These are phyloP conservation scores for Germaria angustata DNA, from an alignment of 2,888 invertebrate species.

Conservation along the genomic window DNA sequence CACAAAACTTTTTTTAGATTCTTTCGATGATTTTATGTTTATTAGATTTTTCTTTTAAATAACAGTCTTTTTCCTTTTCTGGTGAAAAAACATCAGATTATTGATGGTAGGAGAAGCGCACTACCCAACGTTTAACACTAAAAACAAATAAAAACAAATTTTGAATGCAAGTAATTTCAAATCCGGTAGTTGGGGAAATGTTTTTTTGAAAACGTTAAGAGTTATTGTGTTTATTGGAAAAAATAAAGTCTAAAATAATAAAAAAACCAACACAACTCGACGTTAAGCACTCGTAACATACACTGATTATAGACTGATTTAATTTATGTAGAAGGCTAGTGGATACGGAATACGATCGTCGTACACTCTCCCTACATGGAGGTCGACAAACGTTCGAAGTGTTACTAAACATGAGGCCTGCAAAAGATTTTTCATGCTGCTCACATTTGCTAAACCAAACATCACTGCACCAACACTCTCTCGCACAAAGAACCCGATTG, in stretches of 20 bases:
- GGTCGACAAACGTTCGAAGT: constrained; percentile 80
- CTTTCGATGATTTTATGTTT: constrained; percentile 42
- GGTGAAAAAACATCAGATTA: constrained; percentile 39
- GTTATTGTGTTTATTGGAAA: constrained; percentile 1
- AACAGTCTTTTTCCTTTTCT: constrained; percentile 44
- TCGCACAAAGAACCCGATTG: constrained; percentile 3
- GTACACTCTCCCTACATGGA: constrained; percentile 79
- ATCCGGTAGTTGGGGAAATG: neutral
- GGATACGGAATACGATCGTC: constrained; percentile 73
- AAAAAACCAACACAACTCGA: constrained; percentile 65
- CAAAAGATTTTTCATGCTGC: constrained; percentile 76
- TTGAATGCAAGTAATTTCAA: constrained; percentile 7
- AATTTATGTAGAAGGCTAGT: constrained; percentile 53
- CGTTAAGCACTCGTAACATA: constrained; percentile 65
- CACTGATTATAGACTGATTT: constrained; percentile 61
- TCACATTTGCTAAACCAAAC: constrained; percentile 58
- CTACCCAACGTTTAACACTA: constrained; percentile 58
- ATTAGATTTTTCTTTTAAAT: neutral
- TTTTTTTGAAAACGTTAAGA: constrained; percentile 2
- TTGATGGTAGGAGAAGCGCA: constrained; percentile 31
- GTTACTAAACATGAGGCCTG: constrained; percentile 79
- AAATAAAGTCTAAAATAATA: constrained; percentile 1
- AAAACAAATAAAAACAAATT: constrained; percentile 32
- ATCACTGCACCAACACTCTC: constrained; percentile 52
- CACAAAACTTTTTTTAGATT: neutral